Percentiles rank a stretch among this genome's conserved stretches.
These are phyloP conservation scores for Mormyrops boulengeri DNA, from an alignment of 2,797 vertebrate species.

Conservation along the genomic window DNA sequence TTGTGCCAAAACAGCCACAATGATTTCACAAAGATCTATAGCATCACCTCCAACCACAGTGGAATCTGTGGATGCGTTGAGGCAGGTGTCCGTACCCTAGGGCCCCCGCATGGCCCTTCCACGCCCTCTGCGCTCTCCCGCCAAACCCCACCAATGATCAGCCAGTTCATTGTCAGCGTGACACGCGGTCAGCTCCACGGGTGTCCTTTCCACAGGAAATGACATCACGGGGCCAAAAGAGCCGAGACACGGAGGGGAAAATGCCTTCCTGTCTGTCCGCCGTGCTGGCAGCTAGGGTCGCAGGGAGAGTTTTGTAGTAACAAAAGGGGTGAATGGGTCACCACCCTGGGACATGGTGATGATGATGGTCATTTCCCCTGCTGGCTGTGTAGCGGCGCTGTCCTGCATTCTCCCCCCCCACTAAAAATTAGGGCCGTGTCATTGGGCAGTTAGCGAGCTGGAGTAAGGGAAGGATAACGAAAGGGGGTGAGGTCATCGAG, in stretches of 20 bases:
- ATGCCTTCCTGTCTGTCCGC: background rate
- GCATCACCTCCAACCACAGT: background rate
- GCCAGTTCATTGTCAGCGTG: background rate
- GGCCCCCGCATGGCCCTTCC: background rate
- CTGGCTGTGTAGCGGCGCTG: constrained; percentile 38
- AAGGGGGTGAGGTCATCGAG: background rate
- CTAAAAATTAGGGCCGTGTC: background rate
- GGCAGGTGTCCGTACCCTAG: background rate
- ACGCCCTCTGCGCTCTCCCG: background rate
- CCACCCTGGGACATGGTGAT: constrained; percentile 45
- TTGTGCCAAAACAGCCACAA: background rate
- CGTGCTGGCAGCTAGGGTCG: no score
- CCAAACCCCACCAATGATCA: background rate
- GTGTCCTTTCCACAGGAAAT: constrained; percentile 21
- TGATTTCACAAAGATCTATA: background rate
- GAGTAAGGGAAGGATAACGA: background rate
- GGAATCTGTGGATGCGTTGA: background rate
- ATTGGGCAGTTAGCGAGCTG: background rate
- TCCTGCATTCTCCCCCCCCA: background rate
- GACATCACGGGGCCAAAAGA: background rate
- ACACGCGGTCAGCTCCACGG: background rate
- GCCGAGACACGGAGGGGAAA: background rate
- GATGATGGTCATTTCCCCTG: constrained; percentile 54
- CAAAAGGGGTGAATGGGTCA: constrained; percentile 37
- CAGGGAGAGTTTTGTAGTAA: background rate